Conservation (phyloP, 2,888 invertebrate genomes). For the Zootermopsis nevadensis region DNA sequence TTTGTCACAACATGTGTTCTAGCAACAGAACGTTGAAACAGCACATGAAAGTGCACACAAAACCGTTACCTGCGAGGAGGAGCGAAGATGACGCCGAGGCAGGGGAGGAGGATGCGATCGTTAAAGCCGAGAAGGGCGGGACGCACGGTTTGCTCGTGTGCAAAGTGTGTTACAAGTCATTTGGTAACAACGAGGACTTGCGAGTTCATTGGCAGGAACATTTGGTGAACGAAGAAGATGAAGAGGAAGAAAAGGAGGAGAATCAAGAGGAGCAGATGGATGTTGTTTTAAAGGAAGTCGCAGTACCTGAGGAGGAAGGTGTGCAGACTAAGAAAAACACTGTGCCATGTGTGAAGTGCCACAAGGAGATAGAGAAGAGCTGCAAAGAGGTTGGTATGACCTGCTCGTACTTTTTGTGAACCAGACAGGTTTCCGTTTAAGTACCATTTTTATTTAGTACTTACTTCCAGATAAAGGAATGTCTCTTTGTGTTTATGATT, state of each 20-base stretch:
- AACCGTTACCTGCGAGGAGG: neutral
- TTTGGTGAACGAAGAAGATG: neutral
- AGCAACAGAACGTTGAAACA: conserved; percentile 12
- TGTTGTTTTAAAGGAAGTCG: neutral
- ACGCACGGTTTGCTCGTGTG: conserved; percentile 17
- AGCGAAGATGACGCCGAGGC: neutral
- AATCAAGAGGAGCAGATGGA: neutral
- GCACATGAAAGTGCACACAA: conserved; percentile 29
- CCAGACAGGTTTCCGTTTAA: no score
- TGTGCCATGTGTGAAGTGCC: neutral
- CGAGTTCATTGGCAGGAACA: conserved; percentile 34
- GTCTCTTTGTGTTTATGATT: no score
- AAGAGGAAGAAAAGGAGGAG: neutral
- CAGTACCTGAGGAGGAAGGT: neutral
- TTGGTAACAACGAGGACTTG: conserved; percentile 33
- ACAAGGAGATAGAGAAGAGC: conserved; percentile 16
- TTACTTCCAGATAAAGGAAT: no score
- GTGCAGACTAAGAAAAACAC: neutral
- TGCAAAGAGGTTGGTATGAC: neutral
- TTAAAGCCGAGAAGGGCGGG: neutral
- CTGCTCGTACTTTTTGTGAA: no score
- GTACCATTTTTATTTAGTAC: no score
- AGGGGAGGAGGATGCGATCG: neutral
- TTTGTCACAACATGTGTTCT: conserved; percentile 33
- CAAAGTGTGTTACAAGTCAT: conserved; percentile 35